A percentile compares a stretch with the other conserved stretches of the same genome.
Conservation (phyloP, 2,888 invertebrate genomes). For the Orchesella flavescens region DNA sequence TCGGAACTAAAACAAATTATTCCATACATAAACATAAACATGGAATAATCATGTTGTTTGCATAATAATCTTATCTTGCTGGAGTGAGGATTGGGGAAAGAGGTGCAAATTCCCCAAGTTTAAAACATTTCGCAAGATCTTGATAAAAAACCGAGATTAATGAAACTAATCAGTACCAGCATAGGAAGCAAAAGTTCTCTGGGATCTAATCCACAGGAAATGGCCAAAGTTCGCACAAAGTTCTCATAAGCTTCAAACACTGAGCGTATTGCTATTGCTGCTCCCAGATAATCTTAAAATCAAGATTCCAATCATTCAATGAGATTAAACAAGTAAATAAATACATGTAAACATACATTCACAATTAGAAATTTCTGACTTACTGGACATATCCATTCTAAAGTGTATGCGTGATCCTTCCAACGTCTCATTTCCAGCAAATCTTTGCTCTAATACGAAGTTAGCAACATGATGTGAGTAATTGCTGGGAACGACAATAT, state of each 20-base stretch:
- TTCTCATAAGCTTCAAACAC: conserved; percentile 27
- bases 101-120: too few species aligned
- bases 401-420: conserved; percentile 42
- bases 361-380: neutral
- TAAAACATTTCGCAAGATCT: too few species aligned
- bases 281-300: conserved; percentile 47
- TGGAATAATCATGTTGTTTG: too few species aligned
- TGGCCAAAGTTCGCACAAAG: conserved; percentile 36
- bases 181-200: conserved; percentile 44
- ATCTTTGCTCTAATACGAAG: conserved; percentile 17
- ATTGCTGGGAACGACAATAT: conserved; percentile 24
- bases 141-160: too few species aligned
- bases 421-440: conserved; percentile 44
- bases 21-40: neutral
- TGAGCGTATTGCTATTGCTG: conserved; percentile 19
- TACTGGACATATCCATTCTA: conserved; percentile 52
- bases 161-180: too few species aligned
- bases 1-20: conserved; percentile 31
- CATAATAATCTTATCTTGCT: too few species aligned
- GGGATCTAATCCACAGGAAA: conserved; percentile 20
- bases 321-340: neutral
- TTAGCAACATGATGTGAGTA: conserved; percentile 39
- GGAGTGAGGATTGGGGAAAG: too few species aligned
- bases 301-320: neutral
- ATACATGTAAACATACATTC: neutral